These are phyloP conservation scores for Metallyticus violacea DNA, from an alignment of 2,888 invertebrate species.

Conservation along the genomic window DNA sequence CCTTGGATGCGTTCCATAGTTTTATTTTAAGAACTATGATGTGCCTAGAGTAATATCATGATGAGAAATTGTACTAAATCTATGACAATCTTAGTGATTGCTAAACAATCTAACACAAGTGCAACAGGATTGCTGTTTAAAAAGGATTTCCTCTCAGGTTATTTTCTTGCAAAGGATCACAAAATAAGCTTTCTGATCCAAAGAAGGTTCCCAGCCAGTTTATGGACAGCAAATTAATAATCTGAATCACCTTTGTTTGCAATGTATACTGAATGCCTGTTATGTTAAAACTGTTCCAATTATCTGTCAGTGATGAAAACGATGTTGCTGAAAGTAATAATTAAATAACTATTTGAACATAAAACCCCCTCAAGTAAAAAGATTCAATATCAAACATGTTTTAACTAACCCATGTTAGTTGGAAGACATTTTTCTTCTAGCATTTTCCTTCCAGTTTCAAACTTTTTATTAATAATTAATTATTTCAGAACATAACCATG, in stretches of 20 bases:
- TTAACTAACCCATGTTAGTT: neutral
- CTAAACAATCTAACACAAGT: neutral
- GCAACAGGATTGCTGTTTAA: neutral
- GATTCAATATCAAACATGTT: neutral
- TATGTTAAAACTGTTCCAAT: neutral
- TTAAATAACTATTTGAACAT: neutral
- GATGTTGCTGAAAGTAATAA: too few species aligned
- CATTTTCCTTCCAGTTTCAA: too few species aligned
- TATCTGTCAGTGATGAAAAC: too few species aligned
- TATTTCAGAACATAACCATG: too few species aligned
- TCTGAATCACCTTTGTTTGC: too few species aligned
- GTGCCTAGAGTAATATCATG: neutral
- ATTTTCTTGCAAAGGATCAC: too few species aligned
- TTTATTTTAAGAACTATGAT: neutral
- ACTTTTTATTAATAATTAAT: too few species aligned
- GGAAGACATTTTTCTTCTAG: neutral
- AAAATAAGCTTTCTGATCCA: too few species aligned
- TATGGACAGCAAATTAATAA: neutral
- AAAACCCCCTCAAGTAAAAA: neutral
- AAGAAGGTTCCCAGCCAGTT: neutral
- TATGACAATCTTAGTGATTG: neutral
- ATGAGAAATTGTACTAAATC: neutral
- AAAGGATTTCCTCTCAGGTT: neutral
- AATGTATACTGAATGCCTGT: too few species aligned
- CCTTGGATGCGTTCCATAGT: neutral